Conservation (phyloP, 1,140 invertebrate species). For the Lepidostoma basale region DNA sequence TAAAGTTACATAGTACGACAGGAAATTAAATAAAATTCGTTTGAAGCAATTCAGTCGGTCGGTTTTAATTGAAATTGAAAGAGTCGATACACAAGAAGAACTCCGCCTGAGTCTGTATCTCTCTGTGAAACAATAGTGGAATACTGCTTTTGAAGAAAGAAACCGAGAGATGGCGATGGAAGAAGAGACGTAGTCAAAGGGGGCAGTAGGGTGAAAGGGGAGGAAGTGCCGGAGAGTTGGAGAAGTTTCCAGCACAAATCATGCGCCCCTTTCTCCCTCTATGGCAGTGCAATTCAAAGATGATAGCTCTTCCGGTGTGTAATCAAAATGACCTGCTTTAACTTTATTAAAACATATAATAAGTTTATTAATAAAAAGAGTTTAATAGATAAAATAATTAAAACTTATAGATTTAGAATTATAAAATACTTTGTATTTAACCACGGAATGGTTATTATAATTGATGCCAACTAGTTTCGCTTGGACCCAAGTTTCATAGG, state of each 20-base stretch:
- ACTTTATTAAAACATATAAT: neutral
- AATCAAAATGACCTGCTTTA: conserved; percentile 8
- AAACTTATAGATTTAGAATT: too few relatives aligned
- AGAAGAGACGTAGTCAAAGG: conserved; percentile 13
- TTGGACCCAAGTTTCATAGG: too few relatives aligned
- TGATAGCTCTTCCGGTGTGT: neutral
- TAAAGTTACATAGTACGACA: neutral
- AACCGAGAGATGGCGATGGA: neutral
- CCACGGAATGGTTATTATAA: too few relatives aligned
- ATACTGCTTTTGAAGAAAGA: neutral
- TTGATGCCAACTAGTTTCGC: too few relatives aligned
- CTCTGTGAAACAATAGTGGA: conserved; percentile 5
- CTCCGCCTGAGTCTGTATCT: neutral
- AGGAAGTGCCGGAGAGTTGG: conserved; percentile 31
- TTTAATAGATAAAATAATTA: too few relatives aligned
- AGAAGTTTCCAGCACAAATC: conserved; percentile 44
- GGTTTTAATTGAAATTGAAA: conserved; percentile 22
- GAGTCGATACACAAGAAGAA: neutral
- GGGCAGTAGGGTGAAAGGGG: conserved; percentile 19
- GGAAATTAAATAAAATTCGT: neutral
- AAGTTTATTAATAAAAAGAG: too few relatives aligned
- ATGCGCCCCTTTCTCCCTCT: conserved; percentile 32
- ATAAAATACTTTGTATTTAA: too few relatives aligned
- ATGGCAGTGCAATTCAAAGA: conserved; percentile 33
- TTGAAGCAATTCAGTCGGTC: neutral